These are phyloP conservation scores for Nomada ferruginata DNA, from an alignment of 2,888 invertebrate species.

Conservation along the genomic window DNA sequence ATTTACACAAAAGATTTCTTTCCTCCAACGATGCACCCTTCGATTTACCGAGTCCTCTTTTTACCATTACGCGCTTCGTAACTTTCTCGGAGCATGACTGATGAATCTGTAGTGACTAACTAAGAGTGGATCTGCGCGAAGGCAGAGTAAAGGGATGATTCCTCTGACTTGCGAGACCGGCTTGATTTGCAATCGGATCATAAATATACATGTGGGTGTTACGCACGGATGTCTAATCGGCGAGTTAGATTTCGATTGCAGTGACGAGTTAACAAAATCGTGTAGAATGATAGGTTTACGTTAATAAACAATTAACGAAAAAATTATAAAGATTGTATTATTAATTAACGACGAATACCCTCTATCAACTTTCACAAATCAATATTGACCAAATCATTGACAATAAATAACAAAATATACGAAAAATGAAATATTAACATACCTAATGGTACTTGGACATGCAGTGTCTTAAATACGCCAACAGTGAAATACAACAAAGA, in stretches of 20 bases:
- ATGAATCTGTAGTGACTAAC: constrained; percentile 61
- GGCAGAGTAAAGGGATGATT: constrained; percentile 39
- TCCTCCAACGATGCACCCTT: constrained; percentile 41
- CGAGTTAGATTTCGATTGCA: not conserved
- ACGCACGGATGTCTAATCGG: constrained; percentile 10
- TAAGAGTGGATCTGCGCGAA: constrained; percentile 42
- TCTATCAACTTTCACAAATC: too few species aligned
- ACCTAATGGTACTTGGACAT: too few species aligned
- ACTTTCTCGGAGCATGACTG: constrained; percentile 54
- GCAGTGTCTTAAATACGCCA: too few species aligned
- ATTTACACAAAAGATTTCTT: constrained; percentile 44
- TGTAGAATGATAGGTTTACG: too few species aligned
- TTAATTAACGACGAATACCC: not conserved
- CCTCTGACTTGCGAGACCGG: constrained; percentile 36
- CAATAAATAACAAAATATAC: too few species aligned
- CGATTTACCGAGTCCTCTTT: constrained; percentile 40
- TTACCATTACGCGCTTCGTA: constrained; percentile 41
- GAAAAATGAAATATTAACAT: too few species aligned
- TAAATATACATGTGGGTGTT: constrained; percentile 16
- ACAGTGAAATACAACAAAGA: too few species aligned
- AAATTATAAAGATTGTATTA: not conserved
- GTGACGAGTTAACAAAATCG: constrained; percentile 1
- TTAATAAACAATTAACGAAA: too few species aligned
- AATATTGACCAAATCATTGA: too few species aligned
- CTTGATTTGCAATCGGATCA: constrained; percentile 43